Base-by-base conservation (phyloP, 2,888 invertebrate species). In the Limnephilus lunatus region DNA sequence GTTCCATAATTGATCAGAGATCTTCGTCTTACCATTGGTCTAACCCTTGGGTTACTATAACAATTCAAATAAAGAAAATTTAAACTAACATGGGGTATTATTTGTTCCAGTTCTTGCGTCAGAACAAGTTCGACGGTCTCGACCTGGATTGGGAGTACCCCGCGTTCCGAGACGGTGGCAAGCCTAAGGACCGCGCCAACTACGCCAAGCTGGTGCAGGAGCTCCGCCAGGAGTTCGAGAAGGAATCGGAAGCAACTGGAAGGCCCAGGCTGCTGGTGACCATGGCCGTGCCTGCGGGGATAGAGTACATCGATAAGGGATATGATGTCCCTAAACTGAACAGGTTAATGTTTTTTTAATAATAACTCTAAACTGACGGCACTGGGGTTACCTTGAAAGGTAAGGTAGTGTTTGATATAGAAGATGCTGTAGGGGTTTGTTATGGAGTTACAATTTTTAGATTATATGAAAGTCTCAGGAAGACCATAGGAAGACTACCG, bases 61-160 rank as follows among this genome's bases (percentile, higher is more conserved):
- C n/a, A 11, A 85, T n/a, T 85, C 12, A 19, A 53, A 53, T 1
- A 19, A 53, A 68, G 25, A n/a, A n/a, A 2, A 11, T 81, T 15
- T 53, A 30, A 30, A 53, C 44, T 39, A 32, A 91, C 14, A 5
- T n/a, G 30, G 86, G 87, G 15, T 85, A 83, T 91, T 88, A 90
- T 85, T 85, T 53, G 31, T 91, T 92, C 82, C 95, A 96, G 95
- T 98, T 99, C 95, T 96, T 99, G 94, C 96, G 99, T 94, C 98
- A 98, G 95, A 98, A 99, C 95, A 98, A 98, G 95, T 99, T 99
- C 94, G 99, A 99, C 95, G 99, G 99, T 1, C 96, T 99, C 81
- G 99, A 99, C 95, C 96, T 99, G 94, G 99, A 99, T 95, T 99
- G 99, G 99, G 98, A 98, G 94, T 98, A 98, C 95, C 98, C 98